Evolutionary conservation across 2,113 vertebrate species (phyloP).

Genomic region (Hemiprocne comata): DNA sequence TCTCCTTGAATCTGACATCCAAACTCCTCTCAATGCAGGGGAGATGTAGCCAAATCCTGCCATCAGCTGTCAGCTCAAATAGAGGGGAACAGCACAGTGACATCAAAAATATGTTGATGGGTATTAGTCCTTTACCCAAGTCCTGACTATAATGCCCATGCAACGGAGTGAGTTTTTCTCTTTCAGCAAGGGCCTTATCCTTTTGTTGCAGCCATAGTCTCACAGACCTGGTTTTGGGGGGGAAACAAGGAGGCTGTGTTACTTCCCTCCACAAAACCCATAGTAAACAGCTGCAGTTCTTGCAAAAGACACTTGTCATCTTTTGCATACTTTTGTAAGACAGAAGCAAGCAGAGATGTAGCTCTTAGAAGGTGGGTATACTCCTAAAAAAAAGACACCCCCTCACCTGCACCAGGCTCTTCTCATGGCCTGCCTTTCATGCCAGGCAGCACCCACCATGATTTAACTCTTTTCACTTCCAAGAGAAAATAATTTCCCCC

Average conservation of each 20-base stretch:
- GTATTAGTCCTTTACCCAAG: conserved; percentile 49
- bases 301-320: background rate
- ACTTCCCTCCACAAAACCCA: background rate
- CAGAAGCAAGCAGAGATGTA: background rate
- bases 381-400: background rate
- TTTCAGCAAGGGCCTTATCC: background rate
- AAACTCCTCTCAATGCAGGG: conserved; percentile 27
- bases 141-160: conserved; percentile 36
- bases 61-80: conserved; percentile 65
- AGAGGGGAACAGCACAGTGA: conserved; percentile 46
- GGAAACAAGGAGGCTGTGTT: background rate
- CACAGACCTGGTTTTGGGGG: background rate
- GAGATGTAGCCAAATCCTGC: conserved; percentile 30
- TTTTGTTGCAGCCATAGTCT: background rate
- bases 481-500: background rate
- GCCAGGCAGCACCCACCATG: background rate
- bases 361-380: background rate
- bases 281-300: background rate
- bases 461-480: conserved; percentile 29
- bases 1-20: conserved; percentile 60
- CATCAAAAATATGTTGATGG: conserved; percentile 31
- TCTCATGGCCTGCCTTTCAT: background rate
- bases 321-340: background rate
- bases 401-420: background rate
- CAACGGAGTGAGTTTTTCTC: background rate